These are phyloP conservation scores for Gryllus longicercus DNA, from an alignment of 2,888 invertebrate species.

Conservation along the genomic window DNA sequence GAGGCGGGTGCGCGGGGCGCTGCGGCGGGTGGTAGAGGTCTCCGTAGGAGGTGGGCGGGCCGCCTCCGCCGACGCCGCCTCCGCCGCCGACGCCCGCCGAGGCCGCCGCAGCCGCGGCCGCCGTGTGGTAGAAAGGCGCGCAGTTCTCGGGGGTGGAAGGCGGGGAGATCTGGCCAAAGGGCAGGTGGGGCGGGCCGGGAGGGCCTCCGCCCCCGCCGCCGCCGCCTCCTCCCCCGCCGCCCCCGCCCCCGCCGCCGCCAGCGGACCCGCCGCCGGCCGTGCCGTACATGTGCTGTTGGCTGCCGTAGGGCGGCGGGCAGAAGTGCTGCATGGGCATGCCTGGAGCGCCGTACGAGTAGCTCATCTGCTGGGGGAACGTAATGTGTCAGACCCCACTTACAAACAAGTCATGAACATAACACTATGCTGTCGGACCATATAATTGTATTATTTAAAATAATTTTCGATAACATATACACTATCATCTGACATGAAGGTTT, in stretches of 20 bases:
- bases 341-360: conserved; percentile 27
- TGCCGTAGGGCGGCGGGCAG: conserved; percentile 39
- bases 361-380: background rate
- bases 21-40: conserved; percentile 35
- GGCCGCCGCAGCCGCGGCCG: conserved; percentile 27
- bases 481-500: no score
- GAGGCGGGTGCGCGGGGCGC: conserved; percentile 25
- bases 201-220: conserved; percentile 24
- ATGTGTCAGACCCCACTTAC: no score
- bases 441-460: no score
- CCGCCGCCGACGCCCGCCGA: background rate
- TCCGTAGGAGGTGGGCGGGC: conserved; percentile 24
- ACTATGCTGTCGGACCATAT: no score
- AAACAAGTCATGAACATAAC: no score
- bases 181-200: conserved; percentile 32
- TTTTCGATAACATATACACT: no score
- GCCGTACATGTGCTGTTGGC: conserved; percentile 38
- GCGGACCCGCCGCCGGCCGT: background rate
- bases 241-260: background rate
- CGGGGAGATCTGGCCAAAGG: conserved; percentile 46
- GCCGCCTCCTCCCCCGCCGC: background rate
- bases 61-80: conserved; percentile 25
- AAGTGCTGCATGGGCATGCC: conserved; percentile 34
- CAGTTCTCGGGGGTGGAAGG: conserved; percentile 48
- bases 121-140: conserved; percentile 37